A percentile compares a stretch with the other conserved stretches of the same genome.
Conservation (phyloP, 2,113 vertebrate genomes). For the Zosterops japonicus region DNA sequence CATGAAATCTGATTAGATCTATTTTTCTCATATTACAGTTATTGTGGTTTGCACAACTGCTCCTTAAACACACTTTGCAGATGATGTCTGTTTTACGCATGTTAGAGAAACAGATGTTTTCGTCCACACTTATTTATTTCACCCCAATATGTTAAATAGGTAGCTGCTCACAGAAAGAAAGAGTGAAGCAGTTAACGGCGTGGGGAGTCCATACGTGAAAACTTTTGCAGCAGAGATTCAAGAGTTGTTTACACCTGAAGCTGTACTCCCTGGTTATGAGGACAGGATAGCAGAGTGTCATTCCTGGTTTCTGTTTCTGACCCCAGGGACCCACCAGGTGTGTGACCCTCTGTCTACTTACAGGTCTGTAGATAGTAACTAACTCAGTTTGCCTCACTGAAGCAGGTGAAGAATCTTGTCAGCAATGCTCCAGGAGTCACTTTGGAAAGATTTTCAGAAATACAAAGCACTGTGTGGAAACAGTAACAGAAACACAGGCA, state of each 20-base stretch:
- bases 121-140: not conserved
- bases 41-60: not conserved
- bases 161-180: not conserved
- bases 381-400: not conserved
- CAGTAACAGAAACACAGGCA: not conserved
- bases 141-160: not conserved
- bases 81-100: not conserved
- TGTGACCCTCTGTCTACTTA: not conserved
- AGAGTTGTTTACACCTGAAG: not conserved
- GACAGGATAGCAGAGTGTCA: not conserved
- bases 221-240: not conserved
- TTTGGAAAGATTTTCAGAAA: not conserved
- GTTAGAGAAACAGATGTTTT: not conserved
- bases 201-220: not conserved
- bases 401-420: not conserved
- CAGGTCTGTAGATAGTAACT: not conserved
- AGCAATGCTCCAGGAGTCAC: not conserved
- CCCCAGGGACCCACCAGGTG: not conserved
- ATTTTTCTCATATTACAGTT: not conserved
- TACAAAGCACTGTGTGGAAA: not conserved
- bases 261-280: not conserved
- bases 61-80: not conserved
- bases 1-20: not conserved
- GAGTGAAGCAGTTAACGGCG: not conserved
- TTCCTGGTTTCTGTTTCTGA: not conserved